These are phyloP conservation scores for Pseudochaenichthys georgianus DNA, from an alignment of 2,797 vertebrate genomes.

Conservation along the genomic window DNA sequence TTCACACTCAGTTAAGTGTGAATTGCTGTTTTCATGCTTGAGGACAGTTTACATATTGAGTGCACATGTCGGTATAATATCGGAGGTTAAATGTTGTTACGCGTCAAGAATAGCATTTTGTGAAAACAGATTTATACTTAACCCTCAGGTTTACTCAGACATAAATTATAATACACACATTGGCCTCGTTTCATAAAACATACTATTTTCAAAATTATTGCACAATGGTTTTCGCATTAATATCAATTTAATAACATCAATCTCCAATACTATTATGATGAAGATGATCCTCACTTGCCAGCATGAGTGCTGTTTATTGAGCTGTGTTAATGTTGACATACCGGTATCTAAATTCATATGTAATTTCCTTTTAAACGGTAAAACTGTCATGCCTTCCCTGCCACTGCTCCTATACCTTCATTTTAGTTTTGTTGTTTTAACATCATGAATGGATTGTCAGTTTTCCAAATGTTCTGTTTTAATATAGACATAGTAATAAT, in stretches of 20 bases:
- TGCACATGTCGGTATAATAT: background rate
- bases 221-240: background rate
- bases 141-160: background rate
- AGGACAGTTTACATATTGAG: constrained; percentile 1
- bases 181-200: background rate
- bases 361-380: background rate
- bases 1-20: constrained; percentile 1
- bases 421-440: no score
- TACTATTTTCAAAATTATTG: background rate
- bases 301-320: background rate
- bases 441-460: no score
- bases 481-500: background rate
- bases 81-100: no score
- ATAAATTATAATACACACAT: background rate
- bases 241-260: background rate
- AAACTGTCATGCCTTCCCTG: background rate
- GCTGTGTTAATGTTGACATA: background rate
- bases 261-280: background rate
- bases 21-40: constrained; percentile 25
- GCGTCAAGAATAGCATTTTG: background rate
- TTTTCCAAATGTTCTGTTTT: background rate
- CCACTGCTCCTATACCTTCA: background rate
- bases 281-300: background rate
- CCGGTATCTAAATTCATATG: no score
- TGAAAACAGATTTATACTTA: background rate